Evolutionary conservation across 2,113 vertebrate genomes (phyloP), one percentile per base, ranked within the genome.

Genomic region (Tragelaphus imberbis): DNA sequence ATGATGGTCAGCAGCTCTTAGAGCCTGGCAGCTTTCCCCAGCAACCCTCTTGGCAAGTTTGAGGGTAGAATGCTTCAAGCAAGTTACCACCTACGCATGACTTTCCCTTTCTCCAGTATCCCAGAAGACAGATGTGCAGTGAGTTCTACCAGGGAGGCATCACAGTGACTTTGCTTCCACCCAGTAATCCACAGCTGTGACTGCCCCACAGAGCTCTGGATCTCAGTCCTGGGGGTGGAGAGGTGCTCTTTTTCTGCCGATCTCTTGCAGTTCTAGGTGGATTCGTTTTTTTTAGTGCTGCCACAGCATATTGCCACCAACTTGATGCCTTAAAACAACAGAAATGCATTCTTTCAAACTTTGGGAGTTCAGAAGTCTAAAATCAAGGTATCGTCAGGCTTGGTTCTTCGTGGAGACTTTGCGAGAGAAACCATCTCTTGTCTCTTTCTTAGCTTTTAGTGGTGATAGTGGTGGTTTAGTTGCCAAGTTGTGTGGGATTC

Each of bases 1-100:
- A 6, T 11, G 1, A 6, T 11, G 15, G 40, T 63, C 19, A 61
- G 30, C 1, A 30, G 21, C 7, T 17, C 10, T 49, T 6, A n/a
- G 28, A 2, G 0, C 1, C 4, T 30, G 17, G 16, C 11, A 21
- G 3, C 12, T 40, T 59, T 28, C 6, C 8, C 17, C 1, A 80
- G 28, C 4, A 61, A 77, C 19, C 5, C 0, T 55, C 49, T 44
- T 55, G 68, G 49, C 7, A 84, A 33, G 15, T 58, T 59, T 75
- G 53, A n/a, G 1, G 11, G 40, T 27, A 65, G 82, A 23, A 47
- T 65, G 36, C 30, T 56, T 65, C 56, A 8, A 12, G 56, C 59
- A 36, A 21, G 28, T 28, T n/a, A 49, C 30, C 3, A 3, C 16
- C 12, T 49, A 17, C 17, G 23, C 7, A 10, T 2, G 33, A 6